Evolutionary conservation across 2,797 vertebrate species (phyloP), one percentile per base, ranked within the genome.

Genomic region (Sebastiscus tertius): DNA sequence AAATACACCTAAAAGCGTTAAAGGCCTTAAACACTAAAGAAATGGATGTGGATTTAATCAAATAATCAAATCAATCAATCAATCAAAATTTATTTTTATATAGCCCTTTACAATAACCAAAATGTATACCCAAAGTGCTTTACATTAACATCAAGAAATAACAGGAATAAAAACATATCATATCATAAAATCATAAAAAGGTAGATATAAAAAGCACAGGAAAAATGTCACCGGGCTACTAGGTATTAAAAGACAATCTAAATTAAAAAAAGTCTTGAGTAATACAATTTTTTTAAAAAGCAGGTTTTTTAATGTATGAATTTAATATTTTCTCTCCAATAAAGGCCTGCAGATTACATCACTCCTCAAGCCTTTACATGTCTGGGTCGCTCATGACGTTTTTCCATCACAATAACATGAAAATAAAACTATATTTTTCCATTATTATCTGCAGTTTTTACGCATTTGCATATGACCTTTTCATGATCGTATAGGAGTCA

Each of bases 301-400:
- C 63, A 27, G 10, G 0, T 42, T 42, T 42, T 80, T 10, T 39
- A 67, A 49, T 49, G 18, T 1, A 8, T 34, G 8, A 1, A 34
- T 69, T 7, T 52, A 2, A 33, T 13, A 11, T 75, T 63, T 36
- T 36, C 55, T 58, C 16, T 34, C 3, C 8, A 59, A 5, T 33
- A 14, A 42, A 81, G 62, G 72, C 75, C 64, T 81, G 26, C 18
- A 34, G 4, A 20, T 52, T 1, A 29, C 16, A 79, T 26, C 46
- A 34, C 52, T 8, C 65, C 22, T 16, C 10, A 24, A 62, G 52
- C 13, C 13, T 24, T 46, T 0, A 39, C 13, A 27, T 29, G 55
- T 2, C 22, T 62, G 31, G 2, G 1, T 49, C 22, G 12, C 13
- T 31, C 22, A 5, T 26, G 56, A 18, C 18, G 29, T 0, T 0